phyloP scores from a whole-genome alignment of 2,888 invertebrate species.

The Parnassius mnemosyne region DNA sequence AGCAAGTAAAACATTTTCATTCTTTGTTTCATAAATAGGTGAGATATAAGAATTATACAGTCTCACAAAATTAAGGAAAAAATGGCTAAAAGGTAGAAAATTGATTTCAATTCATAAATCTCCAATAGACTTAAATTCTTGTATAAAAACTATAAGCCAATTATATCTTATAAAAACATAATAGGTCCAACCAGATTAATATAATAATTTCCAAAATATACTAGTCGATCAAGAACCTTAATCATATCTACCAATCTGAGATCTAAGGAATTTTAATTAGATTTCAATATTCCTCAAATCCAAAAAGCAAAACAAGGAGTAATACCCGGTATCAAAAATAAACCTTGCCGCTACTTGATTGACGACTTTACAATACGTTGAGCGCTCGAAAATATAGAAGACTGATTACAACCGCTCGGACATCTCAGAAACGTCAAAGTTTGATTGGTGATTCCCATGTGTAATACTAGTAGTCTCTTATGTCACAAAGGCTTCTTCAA shows the following conservation, averaged over 20 bases:
- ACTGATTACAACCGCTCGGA: slow-evolving; percentile 56
- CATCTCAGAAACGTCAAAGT: slow-evolving; percentile 70
- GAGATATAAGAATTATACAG: too few species aligned
- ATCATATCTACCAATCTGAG: slow-evolving; percentile 32
- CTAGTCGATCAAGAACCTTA: slow-evolving; percentile 26
- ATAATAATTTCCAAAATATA: slow-evolving; percentile 30
- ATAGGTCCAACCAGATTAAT: slow-evolving; percentile 1
- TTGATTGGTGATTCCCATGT: slow-evolving; percentile 79
- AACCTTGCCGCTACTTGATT: slow-evolving; percentile 55
- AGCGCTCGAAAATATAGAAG: slow-evolving; percentile 51
- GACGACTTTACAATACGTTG: slow-evolving; percentile 61
- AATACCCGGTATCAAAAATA: slow-evolving; percentile 47
- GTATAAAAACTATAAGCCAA: too few species aligned
- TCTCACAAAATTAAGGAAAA: too few species aligned
- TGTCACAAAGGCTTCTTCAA: slow-evolving; percentile 42
- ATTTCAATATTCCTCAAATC: slow-evolving; percentile 56
- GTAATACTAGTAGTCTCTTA: slow-evolving; percentile 74
- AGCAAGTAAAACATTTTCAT: neutral
- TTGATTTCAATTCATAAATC: too few species aligned
- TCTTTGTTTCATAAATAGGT: neutral
- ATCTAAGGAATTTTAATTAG: slow-evolving; percentile 62
- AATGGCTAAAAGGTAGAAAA: too few species aligned
- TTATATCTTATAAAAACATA: neutral
- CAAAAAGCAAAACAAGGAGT: slow-evolving; percentile 50
- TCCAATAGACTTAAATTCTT: too few species aligned